Conservation (phyloP, 2,113 vertebrate species). For the Ranitomeya variabilis region DNA sequence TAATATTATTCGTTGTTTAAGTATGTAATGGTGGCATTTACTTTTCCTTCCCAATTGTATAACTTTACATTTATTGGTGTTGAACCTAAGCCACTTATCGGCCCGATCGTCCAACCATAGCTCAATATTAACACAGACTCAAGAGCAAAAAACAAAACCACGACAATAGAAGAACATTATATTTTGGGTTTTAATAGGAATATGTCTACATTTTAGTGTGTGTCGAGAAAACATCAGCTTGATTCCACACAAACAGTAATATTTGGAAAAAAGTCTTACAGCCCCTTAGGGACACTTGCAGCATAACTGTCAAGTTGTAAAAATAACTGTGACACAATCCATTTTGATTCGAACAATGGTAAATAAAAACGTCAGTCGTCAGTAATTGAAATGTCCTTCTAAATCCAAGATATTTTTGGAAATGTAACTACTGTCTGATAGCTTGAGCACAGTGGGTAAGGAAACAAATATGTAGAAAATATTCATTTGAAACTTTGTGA, state of each 20-base stretch:
- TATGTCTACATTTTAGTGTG: background rate
- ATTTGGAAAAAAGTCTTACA: constrained; percentile 13
- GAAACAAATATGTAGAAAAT: background rate
- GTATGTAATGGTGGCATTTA: background rate
- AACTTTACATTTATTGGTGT: background rate
- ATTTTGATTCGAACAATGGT: background rate
- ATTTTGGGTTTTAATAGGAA: background rate
- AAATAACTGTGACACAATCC: constrained; percentile 1
- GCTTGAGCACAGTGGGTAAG: background rate
- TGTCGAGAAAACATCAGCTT: background rate
- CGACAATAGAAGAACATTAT: background rate
- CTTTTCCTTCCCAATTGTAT: background rate
- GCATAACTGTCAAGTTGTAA: constrained; percentile 13
- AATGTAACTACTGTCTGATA: background rate
- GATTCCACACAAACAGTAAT: background rate
- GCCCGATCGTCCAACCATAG: background rate
- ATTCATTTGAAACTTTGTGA: background rate
- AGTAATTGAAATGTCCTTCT: constrained; percentile 5
- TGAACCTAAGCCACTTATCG: background rate
- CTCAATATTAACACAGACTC: background rate
- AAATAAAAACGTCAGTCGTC: constrained; percentile 3
- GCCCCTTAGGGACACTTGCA: background rate
- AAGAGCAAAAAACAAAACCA: background rate
- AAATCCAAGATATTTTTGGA: constrained; percentile 18
- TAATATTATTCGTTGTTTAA: background rate